Conservation (phyloP, 2,797 vertebrate species). For the Rhadinocentrus ornatus region DNA sequence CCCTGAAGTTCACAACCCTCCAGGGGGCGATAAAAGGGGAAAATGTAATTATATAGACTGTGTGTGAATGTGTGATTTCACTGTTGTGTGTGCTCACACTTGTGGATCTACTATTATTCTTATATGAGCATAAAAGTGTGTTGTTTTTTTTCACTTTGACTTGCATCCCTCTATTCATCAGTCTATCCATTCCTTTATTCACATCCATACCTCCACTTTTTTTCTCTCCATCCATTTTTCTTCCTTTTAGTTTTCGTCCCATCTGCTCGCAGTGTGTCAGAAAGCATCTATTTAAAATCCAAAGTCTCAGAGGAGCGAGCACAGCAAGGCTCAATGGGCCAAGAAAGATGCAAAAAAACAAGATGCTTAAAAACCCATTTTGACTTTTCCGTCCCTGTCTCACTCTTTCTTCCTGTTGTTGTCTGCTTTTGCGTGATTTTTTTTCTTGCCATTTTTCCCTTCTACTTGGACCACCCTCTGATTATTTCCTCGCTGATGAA, state of each 20-base stretch:
- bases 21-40: conserved; percentile 25
- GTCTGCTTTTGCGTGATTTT: conserved; percentile 4
- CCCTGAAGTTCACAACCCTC: conserved; percentile 59
- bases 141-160: conserved; percentile 21
- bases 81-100: conserved; percentile 7
- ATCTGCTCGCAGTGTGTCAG: conserved; percentile 62
- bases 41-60: conserved; percentile 41
- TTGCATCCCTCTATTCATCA: conserved; percentile 11
- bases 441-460: not conserved
- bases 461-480: conserved; percentile 17
- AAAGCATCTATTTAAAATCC: conserved; percentile 64
- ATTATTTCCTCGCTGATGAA: conserved; percentile 57
- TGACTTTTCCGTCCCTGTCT: conserved; percentile 9
- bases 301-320: conserved; percentile 49
- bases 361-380: conserved; percentile 41
- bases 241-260: conserved; percentile 57
- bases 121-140: conserved; percentile 14
- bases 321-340: conserved; percentile 50
- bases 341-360: conserved; percentile 52
- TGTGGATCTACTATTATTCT: not conserved
- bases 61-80: not conserved
- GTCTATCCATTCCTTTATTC: not conserved
- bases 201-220: not conserved
- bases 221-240: conserved; percentile 1
- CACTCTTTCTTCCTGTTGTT: not conserved